These are phyloP conservation scores for Percopsis omiscomaycus DNA, from an alignment of 2,797 vertebrate species.

Conservation along the genomic window DNA sequence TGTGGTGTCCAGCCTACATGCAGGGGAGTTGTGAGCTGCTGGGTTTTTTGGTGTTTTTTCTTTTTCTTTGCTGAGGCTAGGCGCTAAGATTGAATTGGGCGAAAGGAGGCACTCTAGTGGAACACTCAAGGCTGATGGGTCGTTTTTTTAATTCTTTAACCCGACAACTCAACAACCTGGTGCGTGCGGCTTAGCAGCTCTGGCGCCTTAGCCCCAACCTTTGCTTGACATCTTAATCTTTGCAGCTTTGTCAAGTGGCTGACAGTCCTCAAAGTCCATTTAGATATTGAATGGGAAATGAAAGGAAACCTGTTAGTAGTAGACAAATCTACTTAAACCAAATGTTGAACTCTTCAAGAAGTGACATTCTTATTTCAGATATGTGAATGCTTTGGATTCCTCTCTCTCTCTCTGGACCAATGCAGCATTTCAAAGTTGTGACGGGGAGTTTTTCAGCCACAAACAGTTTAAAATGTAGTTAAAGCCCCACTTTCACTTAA, in stretches of 20 bases:
- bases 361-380: constrained; percentile 22
- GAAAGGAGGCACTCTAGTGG: not conserved
- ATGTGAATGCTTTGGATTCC: constrained; percentile 6
- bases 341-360: constrained; percentile 31
- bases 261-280: constrained; percentile 40
- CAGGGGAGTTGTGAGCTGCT: constrained; percentile 35
- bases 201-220: constrained; percentile 65
- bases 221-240: constrained; percentile 71
- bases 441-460: too few species aligned
- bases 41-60: not conserved
- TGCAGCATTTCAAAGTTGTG: too few species aligned
- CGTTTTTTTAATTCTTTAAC: not conserved
- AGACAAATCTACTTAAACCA: constrained; percentile 55
- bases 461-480: too few species aligned
- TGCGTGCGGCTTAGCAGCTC: constrained; percentile 52
- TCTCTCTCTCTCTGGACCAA: too few species aligned
- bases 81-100: constrained; percentile 6
- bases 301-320: constrained; percentile 41
- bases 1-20: constrained; percentile 22
- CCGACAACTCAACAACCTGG: constrained; percentile 16
- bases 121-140: not conserved
- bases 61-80: constrained; percentile 28
- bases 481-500: too few species aligned
- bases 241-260: constrained; percentile 59
- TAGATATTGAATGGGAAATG: constrained; percentile 34